Conservation (phyloP, 2,797 vertebrate species). For the Manis crassicaudata region DNA sequence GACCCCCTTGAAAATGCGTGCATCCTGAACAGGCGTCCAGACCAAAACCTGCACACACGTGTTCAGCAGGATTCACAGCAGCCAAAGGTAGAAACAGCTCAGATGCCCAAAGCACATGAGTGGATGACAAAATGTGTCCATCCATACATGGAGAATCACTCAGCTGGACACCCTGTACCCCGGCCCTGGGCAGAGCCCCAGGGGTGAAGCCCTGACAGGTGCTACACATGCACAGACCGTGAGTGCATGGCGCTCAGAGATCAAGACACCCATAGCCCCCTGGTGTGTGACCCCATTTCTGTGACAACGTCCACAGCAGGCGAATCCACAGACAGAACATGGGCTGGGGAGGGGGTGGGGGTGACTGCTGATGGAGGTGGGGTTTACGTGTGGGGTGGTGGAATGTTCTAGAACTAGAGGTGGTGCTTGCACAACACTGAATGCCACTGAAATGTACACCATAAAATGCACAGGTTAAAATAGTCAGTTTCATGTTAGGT, state of each 20-base stretch:
- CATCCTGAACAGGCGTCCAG: background rate
- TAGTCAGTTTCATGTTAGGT: background rate
- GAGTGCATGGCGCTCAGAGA: background rate
- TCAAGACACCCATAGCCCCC: background rate
- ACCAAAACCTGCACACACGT: accelerated
- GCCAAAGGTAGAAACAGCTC: background rate
- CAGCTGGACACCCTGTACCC: too few relatives aligned
- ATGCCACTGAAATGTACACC: background rate
- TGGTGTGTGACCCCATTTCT: background rate
- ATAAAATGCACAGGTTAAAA: background rate
- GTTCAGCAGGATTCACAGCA: background rate
- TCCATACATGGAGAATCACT: accelerated
- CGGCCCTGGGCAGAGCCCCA: too few relatives aligned
- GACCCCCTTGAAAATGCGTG: background rate
- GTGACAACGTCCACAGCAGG: background rate
- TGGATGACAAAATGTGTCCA: background rate
- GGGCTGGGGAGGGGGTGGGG: background rate
- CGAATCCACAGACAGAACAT: background rate
- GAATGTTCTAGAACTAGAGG: background rate
- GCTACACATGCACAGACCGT: too few relatives aligned
- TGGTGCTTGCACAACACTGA: background rate
- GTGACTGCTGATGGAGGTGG: background rate
- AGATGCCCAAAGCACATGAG: background rate
- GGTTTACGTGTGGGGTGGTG: background rate
- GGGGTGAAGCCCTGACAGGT: background rate